phyloP scores from a whole-genome alignment of 2,113 vertebrate genomes.

The Apaloderma vittatum region DNA sequence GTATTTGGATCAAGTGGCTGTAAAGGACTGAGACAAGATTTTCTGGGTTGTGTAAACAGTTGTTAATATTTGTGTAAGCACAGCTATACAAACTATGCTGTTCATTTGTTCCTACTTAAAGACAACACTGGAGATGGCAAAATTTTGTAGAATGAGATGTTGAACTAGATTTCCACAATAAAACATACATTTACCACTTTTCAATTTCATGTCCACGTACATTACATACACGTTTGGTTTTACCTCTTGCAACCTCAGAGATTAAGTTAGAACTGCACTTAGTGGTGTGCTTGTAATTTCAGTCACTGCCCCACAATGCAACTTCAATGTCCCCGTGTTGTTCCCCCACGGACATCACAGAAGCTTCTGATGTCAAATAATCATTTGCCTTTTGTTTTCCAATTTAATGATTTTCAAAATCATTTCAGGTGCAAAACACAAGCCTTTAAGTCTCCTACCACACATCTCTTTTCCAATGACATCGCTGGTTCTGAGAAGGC shows the following conservation, averaged over 20 bases:
- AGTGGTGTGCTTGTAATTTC: not conserved
- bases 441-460: not conserved
- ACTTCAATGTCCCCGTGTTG: not conserved
- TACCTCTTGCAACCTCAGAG: not conserved
- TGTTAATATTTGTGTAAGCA: not conserved
- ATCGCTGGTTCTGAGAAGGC: not conserved
- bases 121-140: accelerated
- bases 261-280: not conserved
- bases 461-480: not conserved
- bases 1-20: not conserved
- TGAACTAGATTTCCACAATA: not conserved
- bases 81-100: not conserved
- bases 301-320: not conserved
- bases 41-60: not conserved
- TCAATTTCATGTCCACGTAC: not conserved
- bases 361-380: not conserved
- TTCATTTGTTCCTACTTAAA: not conserved
- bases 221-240: not conserved
- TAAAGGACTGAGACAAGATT: not conserved
- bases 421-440: not conserved
- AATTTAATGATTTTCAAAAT: not conserved
- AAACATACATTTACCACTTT: accelerated
- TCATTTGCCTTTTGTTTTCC: not conserved
- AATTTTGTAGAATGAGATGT: not conserved
- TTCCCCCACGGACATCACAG: not conserved